Evolutionary conservation across 35 echinoderm and acorn worm genomes (phyloP), one percentile per base, ranked within the genome.

Genomic region (Heliocidaris erythrogramma): DNA sequence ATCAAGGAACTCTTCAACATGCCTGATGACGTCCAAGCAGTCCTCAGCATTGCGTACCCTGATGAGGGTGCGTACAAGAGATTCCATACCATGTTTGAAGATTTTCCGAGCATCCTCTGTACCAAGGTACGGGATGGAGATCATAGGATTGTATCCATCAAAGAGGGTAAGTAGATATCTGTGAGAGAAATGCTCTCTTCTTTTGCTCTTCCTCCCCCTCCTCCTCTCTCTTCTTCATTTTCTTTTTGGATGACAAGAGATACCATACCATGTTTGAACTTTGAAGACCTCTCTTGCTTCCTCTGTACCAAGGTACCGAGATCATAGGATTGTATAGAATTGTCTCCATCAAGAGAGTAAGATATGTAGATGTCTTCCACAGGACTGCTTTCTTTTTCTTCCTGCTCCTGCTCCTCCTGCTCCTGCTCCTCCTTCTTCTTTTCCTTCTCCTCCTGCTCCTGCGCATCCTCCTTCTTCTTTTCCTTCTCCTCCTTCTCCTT

Each of bases 101-200:
- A 95, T 0, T 99, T 97, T 87, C 94, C 93, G 17, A 93, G 61
- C 5, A 96, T 99, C 30, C 97, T 95, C 7, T 99, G 98, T 92
- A 97, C 96, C 24, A 99, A 99, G 94, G 94, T 99, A 3, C 93
- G 98, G 59, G 95, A 99, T 31, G 96, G 95, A 9, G 97, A 99
- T 35, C 94, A 97, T 30, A 56, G 98, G 48, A 96, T 97, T 47
- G 97, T 99, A 13, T 94, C 95, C 30, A 94, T 99, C 49, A 99
- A 99, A 94, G 98, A 99, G 96, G 98, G 98, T 99, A 86, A 49
- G 92, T 95, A 8, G 65, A 7, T 78, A 2, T 96, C 48, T 88
- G 11, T 14, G 13, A 30, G 13, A 11, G 29, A 88, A 17, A 17
- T 32, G 30, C 86, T 90, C 16, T 42, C 88, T 47, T 78, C 65